Evolutionary conservation across 2,888 invertebrate genomes (phyloP), one percentile per base, ranked within the genome.

Genomic region (Junonia oenone): DNA sequence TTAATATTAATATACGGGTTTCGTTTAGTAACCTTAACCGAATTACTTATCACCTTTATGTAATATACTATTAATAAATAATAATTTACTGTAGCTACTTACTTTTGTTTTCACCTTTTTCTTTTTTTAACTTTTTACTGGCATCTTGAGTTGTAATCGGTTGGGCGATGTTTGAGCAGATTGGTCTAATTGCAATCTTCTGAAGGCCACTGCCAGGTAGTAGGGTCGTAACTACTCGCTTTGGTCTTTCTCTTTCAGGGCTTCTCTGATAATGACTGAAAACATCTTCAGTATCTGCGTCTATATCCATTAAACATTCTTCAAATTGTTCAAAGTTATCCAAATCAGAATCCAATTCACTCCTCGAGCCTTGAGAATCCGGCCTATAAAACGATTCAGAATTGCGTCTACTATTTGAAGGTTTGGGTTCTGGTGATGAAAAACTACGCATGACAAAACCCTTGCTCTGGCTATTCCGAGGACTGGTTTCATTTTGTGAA

Each of bases 121-220:
- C 62, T 22, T 48, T 68, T 59, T 79, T 75, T 26, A 75, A 57
- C 61, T 79, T 80, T 51, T 73, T 81, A 73, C 77, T 74, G 6
- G 73, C 72, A 1, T 80, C 78, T 55, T 78, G 69, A 38, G 76
- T 72, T 47, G 66, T 71, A 53, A 79, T 77, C 43, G 76, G 73
- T 58, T 81, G 80, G 5, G 76, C 73, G 22, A 75, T 69, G 2
- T 72, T 68, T 1, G 77, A 68, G 4, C 81, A 66, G 38, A 90
- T 72, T 1, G 90, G 86, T 66, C 82, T 77, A 8, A 88, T 68
- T 6, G 78, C 73, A 3, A 89, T 78, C 59, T 76, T 81, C 55
- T 90, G 90, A 22, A 90, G 68, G 3, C 91, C 89, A 63, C 87
- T 89, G 6, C 91, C 90, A 0, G 87, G 88, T 15, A 90, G 64